Evolutionary conservation across 2,888 invertebrate genomes (phyloP).

Genomic region (Drosophila buzzatii): DNA sequence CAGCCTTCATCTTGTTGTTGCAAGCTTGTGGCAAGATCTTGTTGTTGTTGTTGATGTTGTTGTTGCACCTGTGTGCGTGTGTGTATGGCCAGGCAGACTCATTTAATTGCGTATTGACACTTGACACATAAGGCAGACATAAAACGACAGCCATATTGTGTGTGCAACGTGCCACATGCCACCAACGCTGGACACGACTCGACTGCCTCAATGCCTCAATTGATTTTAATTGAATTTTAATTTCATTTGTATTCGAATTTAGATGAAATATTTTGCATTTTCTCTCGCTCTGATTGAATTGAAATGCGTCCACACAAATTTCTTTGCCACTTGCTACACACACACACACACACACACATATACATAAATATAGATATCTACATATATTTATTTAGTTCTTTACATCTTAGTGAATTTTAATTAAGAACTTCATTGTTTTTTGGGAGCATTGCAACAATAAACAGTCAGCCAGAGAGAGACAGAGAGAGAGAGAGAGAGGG

Average conservation of each 20-base stretch:
- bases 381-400: conserved; percentile 37
- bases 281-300: conserved; percentile 20
- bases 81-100: conserved; percentile 27
- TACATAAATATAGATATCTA: conserved; percentile 7
- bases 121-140: conserved; percentile 25
- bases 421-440: conserved; percentile 65
- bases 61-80: conserved; percentile 4
- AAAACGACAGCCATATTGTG: conserved; percentile 1
- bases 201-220: conserved; percentile 44
- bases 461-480: not conserved
- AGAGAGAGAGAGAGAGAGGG: no score
- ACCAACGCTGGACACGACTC: conserved; percentile 1
- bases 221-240: conserved; percentile 70
- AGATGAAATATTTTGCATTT: conserved; percentile 33
- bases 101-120: conserved; percentile 17
- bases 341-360: not conserved
- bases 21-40: conserved; percentile 29
- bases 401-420: conserved; percentile 67
- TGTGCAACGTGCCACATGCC: conserved; percentile 12
- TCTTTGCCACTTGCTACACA: conserved; percentile 21
- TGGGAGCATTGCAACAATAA: conserved; percentile 36
- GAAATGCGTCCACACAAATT: conserved; percentile 2
- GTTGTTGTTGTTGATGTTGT: conserved; percentile 8
- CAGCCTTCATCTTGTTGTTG: conserved; percentile 22
- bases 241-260: conserved; percentile 42